Base-by-base conservation (phyloP, 1,140 invertebrate species). In the Trichomalopsis sarcophagae region DNA sequence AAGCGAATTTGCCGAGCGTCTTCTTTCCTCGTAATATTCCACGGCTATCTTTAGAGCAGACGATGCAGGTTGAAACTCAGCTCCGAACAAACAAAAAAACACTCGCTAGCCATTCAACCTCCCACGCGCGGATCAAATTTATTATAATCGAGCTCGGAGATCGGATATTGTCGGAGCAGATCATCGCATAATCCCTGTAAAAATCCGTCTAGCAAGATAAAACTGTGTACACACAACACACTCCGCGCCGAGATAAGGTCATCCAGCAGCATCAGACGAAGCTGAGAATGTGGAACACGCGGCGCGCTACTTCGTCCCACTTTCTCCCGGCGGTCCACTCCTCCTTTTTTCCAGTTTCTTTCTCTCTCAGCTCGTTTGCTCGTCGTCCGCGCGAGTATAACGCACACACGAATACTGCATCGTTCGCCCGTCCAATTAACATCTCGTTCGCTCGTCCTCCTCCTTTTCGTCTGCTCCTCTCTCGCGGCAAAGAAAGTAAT, bases 221-320 rank as follows among this genome's bases (percentile, higher is more conserved):
- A 50, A 71, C 30, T 27, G 40, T 21, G 3, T 21, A 55, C 1
- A 55, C 66, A n/a, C 6, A 69, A 27, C 5, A 27, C 11, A 69
- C 11, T 69, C 23, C n/a, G 40, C 62, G 13, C 9, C 7, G 23
- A 10, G n/a, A 36, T 21, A 17, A n/a, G 47, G 9, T 4, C 17
- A 17, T 1, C 47, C 14, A 21, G 1, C 3, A 23, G 33, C 1
- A 50, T 33, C 47, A 36, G 69, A 14, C n/a, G 27, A 6, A 21
- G 30, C 10, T 21, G 55, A 66, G n/a, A 78, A 84, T 69, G 82
- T 69, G 73, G 82, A 78, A 50, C 55, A 21, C 2, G 14, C 11
- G 14, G 79, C 80, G 68, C 87, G 85, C 47, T 68, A 86, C 78
- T 80, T 47, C 84, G 89, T 89, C 87, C 90, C 87, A 91, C 91